A percentile compares a stretch with the other conserved stretches of the same genome.
These are phyloP conservation scores for Clinocottus analis DNA, from an alignment of 2,113 vertebrate species.

Conservation along the genomic window DNA sequence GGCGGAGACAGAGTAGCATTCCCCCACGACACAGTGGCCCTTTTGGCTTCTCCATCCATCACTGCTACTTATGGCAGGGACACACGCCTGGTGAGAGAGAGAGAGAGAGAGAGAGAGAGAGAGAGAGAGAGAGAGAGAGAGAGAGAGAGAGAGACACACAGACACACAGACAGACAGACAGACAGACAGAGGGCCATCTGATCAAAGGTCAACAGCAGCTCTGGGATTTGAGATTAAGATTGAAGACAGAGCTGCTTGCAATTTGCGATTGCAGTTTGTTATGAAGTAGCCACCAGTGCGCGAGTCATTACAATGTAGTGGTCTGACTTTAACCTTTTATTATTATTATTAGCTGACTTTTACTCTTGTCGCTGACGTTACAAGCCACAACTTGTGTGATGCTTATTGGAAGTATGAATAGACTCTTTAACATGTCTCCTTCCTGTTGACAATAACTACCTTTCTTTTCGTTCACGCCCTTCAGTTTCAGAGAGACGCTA, in stretches of 20 bases:
- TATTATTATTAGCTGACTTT: background rate
- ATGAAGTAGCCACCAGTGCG: background rate
- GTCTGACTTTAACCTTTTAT: background rate
- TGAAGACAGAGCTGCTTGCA: background rate
- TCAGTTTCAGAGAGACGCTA: background rate
- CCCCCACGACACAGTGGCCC: slow-evolving; percentile 83
- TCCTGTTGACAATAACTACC: background rate
- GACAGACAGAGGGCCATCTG: background rate
- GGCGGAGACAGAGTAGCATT: slow-evolving; percentile 82
- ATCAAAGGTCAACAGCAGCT: slow-evolving; percentile 41
- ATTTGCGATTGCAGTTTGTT: background rate
- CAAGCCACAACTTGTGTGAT: background rate
- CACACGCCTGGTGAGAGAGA: slow-evolving; percentile 49
- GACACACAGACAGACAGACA: background rate
- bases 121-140: background rate
- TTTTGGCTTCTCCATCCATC: slow-evolving; percentile 89
- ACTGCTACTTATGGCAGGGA: slow-evolving; percentile 33
- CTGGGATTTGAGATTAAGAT: background rate
- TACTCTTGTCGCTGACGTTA: background rate
- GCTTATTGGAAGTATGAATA: background rate
- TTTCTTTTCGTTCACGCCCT: background rate
- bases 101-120: background rate
- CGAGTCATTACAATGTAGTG: background rate
- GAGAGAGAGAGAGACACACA: background rate
- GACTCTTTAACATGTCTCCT: background rate